These are phyloP conservation scores for Micronycteris hirsuta DNA, from an alignment of 2,113 vertebrate genomes.

Conservation along the genomic window DNA sequence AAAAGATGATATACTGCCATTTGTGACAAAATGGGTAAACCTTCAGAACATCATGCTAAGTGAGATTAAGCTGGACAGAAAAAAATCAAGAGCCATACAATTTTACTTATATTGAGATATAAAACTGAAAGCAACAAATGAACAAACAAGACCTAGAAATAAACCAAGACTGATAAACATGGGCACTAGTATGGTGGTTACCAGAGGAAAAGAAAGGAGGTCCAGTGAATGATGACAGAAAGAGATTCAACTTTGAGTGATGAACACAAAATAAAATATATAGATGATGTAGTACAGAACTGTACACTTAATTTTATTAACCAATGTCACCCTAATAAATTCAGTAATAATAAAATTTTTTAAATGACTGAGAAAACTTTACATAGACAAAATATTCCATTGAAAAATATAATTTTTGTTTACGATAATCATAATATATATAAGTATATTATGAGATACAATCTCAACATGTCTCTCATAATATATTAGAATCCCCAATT, in stretches of 20 bases:
- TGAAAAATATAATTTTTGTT: not conserved
- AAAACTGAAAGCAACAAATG: too few species aligned
- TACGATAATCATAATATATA: too few species aligned
- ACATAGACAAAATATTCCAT: not conserved
- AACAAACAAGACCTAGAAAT: not conserved
- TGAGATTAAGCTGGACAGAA: not conserved
- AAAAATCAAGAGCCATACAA: not conserved
- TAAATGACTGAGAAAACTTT: not conserved
- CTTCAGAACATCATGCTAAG: too few species aligned
- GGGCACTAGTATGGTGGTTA: not conserved
- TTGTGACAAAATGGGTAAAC: too few species aligned
- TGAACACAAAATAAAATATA: not conserved
- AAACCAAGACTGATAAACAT: not conserved
- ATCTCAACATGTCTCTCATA: not conserved
- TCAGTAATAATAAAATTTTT: not conserved
- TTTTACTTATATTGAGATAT: not conserved
- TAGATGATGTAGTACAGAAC: not conserved
- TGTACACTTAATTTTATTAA: not conserved
- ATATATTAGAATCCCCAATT: not conserved
- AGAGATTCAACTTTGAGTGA: not conserved
- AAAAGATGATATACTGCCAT: not conserved
- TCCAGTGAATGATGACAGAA: not conserved
- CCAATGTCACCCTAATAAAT: not conserved
- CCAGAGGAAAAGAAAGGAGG: not conserved
- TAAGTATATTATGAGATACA: too few species aligned